Base-by-base conservation (phyloP, 2,113 vertebrate species). In the Sinocyclocheilus anshuiensis region DNA sequence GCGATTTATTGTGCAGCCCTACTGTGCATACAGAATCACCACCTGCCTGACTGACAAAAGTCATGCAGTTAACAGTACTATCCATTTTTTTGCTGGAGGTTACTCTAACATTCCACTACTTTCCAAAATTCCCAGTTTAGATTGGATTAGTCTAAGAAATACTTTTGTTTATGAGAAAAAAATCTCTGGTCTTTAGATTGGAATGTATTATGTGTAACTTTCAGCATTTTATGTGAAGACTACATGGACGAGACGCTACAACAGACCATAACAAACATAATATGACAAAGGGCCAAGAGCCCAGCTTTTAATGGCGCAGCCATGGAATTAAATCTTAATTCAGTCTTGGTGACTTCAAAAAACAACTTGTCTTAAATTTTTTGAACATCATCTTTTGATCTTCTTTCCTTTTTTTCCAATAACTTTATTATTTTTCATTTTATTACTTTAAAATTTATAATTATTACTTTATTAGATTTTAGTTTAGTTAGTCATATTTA, bases 221-320 rank as follows among this genome's bases (percentile, higher is more conserved):
- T 86, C 78, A 74, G 84, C 81, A 55, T 45, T 74, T 77, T 39
- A 85, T 75, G 67, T 57, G 59, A 72, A 83, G 81, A 79, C 80
- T 65, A 63, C 59, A 89, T 81, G 84, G 80, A 87, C 72, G 67
- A 57, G 71, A 89, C 78, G 33, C 61, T 84, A 84, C 26, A 20
- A 87, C 59, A 84, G 24, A 89, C 84, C 83, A 86, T 76, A 86
- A 85, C 83, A 86, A 86, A 84, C 55, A 86, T 61, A 77, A 89
- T 82, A 88, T 86, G 87, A 69, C 39, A 86, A 77, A 86, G 48
- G n/a, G 16, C 74, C 11, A 84, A 84, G 24, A 84, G 72, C 42
- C 45, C 86, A n/a, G 33, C 48, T 81, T 81, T 71, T 1, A 53
- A 63, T 80, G 24, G 42, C 36, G 7, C 16, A 24, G 48, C 84